Percentiles rank a stretch among this genome's conserved stretches.
Evolutionary conservation across 2,888 invertebrate genomes (phyloP).

Genomic region (Elmis aenea): DNA sequence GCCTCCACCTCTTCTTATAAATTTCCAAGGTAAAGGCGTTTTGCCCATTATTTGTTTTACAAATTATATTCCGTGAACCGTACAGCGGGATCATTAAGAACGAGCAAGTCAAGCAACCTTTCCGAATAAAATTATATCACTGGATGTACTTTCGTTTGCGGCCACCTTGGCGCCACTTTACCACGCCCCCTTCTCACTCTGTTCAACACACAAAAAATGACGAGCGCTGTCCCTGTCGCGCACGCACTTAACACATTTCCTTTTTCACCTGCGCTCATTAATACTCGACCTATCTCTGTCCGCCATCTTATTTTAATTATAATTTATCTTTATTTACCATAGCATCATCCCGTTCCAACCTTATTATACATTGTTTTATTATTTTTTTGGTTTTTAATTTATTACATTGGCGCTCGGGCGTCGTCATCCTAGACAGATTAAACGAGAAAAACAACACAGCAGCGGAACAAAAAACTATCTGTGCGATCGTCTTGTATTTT

Average conservation of each 20-base stretch:
- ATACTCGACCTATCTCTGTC: constrained; percentile 18
- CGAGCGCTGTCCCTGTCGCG: constrained; percentile 12
- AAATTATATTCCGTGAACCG: constrained; percentile 33
- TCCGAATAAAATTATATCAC: constrained; percentile 33
- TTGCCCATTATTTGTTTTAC: constrained; percentile 32
- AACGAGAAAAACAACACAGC: too few species aligned
- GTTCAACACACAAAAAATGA: constrained; percentile 18
- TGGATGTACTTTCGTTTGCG: constrained; percentile 28
- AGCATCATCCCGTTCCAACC: constrained; percentile 22
- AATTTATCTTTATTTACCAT: constrained; percentile 35
- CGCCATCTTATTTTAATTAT: constrained; percentile 32
- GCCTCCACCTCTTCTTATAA: too few species aligned
- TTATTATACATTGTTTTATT: constrained; percentile 24
- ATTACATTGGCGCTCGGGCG: constrained; percentile 15
- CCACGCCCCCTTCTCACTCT: constrained; percentile 35
- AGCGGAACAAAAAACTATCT: too few species aligned
- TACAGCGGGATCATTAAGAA: constrained; percentile 28
- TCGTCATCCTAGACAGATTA: constrained; percentile 14
- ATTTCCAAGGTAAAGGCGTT: constrained; percentile 18
- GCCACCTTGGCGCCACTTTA: constrained; percentile 37
- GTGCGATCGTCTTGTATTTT: too few species aligned
- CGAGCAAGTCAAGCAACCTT: constrained; percentile 27
- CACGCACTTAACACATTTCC: constrained; percentile 12
- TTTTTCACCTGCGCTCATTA: constrained; percentile 24
- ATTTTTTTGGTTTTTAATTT: constrained; percentile 22